Evolutionary conservation across 2,113 vertebrate genomes (phyloP), one percentile per base, ranked within the genome.

Genomic region (Raja brachyura): DNA sequence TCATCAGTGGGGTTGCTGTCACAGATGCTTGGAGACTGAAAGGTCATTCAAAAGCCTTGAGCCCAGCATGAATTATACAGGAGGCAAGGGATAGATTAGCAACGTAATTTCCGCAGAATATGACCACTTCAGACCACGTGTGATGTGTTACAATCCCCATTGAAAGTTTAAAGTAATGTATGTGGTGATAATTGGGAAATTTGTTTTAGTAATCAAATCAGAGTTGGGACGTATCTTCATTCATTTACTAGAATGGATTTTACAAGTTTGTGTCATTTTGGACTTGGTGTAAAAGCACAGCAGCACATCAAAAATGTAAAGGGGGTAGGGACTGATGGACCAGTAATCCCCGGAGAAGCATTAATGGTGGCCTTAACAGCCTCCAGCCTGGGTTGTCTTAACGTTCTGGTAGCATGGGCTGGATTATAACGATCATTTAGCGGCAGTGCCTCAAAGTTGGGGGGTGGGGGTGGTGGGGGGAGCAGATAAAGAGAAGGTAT

Each of bases 401-500:
- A 33, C 66, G 25, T 88, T 92, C 90, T 70, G 90, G 31, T 92
- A 54, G 48, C 39, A 56, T 63, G 83, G 83, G 59, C 83, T 63
- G 59, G 59, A 88, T 88, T 88, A 88, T 88, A 88, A 59, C 63
- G 83, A 61, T 59, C 28, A 61, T 63, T 88, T 88, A 66, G 83
- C 59, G n/a, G 59, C 83, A 66, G 66, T 92, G 88, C 66, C 63
- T 92, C 31, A 73, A 73, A 92, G 66, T 70, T 14, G 66, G 66
- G 59, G 66, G 33, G 39, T 48, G 39, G 39, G 39, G 39, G 39
- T 48, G 39, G 39, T 39, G n/a, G 66, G 66, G 59, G 66, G 33
- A 73, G 20, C 63, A 70, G 88, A 70, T 68, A 92, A 73, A 92
- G 88, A 70, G 33, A 92, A 48, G 66, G 68, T 70, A 73, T 92